phyloP scores from a whole-genome alignment of 2,888 invertebrate genomes.

The Chrysolina americana region DNA sequence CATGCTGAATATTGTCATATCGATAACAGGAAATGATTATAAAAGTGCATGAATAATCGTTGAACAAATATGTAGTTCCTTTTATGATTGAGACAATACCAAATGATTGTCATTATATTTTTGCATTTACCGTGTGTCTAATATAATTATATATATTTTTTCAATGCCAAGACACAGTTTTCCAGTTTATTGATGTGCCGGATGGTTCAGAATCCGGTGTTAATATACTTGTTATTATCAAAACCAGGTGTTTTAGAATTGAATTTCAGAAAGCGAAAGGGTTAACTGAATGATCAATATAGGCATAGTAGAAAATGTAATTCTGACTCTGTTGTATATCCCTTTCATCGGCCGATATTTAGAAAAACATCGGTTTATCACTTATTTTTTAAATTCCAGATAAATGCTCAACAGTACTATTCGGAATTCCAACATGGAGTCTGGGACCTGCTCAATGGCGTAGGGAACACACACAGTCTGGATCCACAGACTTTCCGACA shows the following conservation, averaged over 20 bases:
- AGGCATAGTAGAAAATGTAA: neutral
- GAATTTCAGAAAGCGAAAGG: too few species aligned
- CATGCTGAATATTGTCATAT: slow-evolving; percentile 1
- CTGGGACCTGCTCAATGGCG: slow-evolving; percentile 81
- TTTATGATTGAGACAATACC: neutral
- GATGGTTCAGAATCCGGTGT: too few species aligned
- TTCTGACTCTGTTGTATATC: neutral
- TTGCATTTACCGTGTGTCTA: slow-evolving; percentile 33
- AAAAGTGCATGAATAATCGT: neutral
- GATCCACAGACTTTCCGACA: slow-evolving; percentile 82
- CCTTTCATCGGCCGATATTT: too few species aligned
- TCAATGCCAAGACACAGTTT: slow-evolving; percentile 24
- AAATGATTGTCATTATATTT: slow-evolving; percentile 19
- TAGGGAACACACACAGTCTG: slow-evolving; percentile 75
- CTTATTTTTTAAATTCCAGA: slow-evolving; percentile 70
- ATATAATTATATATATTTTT: slow-evolving; percentile 29
- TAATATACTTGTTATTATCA: too few species aligned
- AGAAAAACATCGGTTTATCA: too few species aligned
- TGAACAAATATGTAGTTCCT: slow-evolving; percentile 15
- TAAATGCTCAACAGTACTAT: slow-evolving; percentile 85
- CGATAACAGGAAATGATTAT: slow-evolving; percentile 16
- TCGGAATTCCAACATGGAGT: slow-evolving; percentile 87
- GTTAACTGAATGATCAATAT: too few species aligned
- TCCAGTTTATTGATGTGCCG: neutral
- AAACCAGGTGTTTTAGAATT: too few species aligned